Percentiles rank a stretch among this genome's conserved stretches.
Evolutionary conservation across 2,888 invertebrate genomes (phyloP).

Genomic region (Caradrina kadenii): DNA sequence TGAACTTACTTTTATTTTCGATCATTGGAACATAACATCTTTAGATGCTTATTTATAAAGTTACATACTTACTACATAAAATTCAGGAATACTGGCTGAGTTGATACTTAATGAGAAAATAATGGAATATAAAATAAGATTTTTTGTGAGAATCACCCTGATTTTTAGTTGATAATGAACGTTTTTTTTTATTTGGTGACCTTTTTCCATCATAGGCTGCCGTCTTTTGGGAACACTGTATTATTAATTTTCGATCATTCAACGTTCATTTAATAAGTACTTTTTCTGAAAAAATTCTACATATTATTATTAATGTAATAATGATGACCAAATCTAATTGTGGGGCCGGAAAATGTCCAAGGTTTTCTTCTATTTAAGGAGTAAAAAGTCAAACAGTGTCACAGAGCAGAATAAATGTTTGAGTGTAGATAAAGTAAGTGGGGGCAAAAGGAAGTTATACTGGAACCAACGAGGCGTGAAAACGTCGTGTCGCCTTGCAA

Average conservation of each 20-base stretch:
- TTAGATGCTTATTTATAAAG: slow-evolving; percentile 10
- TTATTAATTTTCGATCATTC: background rate
- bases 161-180: slow-evolving; percentile 9
- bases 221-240: background rate
- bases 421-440: slow-evolving; percentile 42
- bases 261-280: background rate
- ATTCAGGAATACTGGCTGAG: background rate
- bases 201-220: background rate
- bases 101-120: slow-evolving; percentile 26
- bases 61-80: no score
- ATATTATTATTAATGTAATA: background rate
- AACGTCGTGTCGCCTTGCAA: slow-evolving; percentile 50
- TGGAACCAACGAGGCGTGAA: slow-evolving; percentile 61
- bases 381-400: slow-evolving; percentile 49
- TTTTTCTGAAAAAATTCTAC: background rate
- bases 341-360: slow-evolving; percentile 2
- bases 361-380: slow-evolving; percentile 30
- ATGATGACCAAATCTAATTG: background rate
- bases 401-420: slow-evolving; percentile 50
- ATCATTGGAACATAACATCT: slow-evolving; percentile 19
- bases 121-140: slow-evolving; percentile 21
- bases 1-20: slow-evolving; percentile 31
- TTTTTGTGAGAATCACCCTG: slow-evolving; percentile 19
- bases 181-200: slow-evolving; percentile 11
- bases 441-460: slow-evolving; percentile 48